A percentile compares a stretch with the other conserved stretches of the same genome.
phyloP scores from a whole-genome alignment of 2,113 vertebrate species.

The Ailurus styani region DNA sequence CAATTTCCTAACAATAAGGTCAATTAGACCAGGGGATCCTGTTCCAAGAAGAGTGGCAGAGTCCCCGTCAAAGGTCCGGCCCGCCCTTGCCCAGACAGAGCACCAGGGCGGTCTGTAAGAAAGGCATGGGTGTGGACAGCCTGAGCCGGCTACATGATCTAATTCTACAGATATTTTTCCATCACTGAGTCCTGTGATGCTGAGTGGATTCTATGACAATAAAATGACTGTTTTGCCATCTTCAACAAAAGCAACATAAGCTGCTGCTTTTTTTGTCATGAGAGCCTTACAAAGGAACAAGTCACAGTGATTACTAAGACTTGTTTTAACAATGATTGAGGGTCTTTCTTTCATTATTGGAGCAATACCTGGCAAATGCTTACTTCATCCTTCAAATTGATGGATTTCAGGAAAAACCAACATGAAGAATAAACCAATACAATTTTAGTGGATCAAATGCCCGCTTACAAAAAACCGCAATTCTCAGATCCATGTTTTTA shows the following conservation, averaged over 20 bases:
- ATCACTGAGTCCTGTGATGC: constrained; percentile 34
- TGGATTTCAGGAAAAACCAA: constrained; percentile 68
- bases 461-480: constrained; percentile 66
- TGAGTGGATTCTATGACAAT: constrained; percentile 15
- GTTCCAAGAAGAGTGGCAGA: constrained; percentile 72
- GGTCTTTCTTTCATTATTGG: background rate
- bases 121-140: background rate
- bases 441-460: constrained; percentile 73
- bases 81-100: constrained; percentile 50
- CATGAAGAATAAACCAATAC: constrained; percentile 66
- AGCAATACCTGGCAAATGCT: constrained; percentile 67
- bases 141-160: constrained; percentile 30
- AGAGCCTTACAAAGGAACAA: background rate
- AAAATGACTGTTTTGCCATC: constrained; percentile 2
- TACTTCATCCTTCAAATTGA: constrained; percentile 67
- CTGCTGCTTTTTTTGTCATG: background rate
- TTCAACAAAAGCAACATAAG: background rate
- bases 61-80: constrained; percentile 43
- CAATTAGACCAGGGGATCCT: constrained; percentile 76
- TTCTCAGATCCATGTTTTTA: constrained; percentile 73
- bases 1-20: constrained; percentile 82
- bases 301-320: constrained; percentile 34
- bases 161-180: constrained; percentile 77
- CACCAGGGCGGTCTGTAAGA: fast-evolving
- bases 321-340: constrained; percentile 35